Evolutionary conservation across 2,797 vertebrate species (phyloP).

Genomic region (Balearica regulorum): DNA sequence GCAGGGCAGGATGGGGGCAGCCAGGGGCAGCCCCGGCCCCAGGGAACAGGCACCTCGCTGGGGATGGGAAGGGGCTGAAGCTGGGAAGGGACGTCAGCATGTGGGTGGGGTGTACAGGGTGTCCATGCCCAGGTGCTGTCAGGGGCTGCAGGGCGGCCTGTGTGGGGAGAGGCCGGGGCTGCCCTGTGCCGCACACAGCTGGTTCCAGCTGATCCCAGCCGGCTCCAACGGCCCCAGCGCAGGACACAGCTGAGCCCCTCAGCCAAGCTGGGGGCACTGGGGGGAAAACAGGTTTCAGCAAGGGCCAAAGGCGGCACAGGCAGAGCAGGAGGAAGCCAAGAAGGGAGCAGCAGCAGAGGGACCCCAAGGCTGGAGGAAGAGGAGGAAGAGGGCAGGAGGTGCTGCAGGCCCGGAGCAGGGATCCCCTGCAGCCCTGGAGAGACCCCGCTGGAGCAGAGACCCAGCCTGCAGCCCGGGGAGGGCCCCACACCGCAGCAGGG

Average conservation of each 20-base stretch:
- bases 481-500: too few relatives aligned
- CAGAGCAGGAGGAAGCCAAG: too few relatives aligned
- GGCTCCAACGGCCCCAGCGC: too few relatives aligned
- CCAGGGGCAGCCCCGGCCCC: too few relatives aligned
- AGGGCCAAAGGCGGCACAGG: neutral
- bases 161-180: neutral
- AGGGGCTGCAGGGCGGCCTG: neutral
- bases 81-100: neutral
- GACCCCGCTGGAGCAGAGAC: too few relatives aligned
- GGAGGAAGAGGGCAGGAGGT: too few relatives aligned
- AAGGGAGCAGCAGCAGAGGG: too few relatives aligned
- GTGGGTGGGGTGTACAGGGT: fast-evolving
- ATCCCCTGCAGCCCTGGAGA: too few relatives aligned
- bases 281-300: neutral
- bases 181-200: neutral
- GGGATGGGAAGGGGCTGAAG: neutral
- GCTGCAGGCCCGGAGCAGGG: too few relatives aligned
- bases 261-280: neutral
- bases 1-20: too few relatives aligned
- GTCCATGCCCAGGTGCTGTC: fast-evolving
- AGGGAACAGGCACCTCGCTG: neutral
- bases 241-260: neutral
- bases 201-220: neutral
- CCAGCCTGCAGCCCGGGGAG: too few relatives aligned
- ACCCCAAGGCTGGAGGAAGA: too few relatives aligned